phyloP scores from a whole-genome alignment of 2,888 invertebrate species.

The Ochropacha duplaris region DNA sequence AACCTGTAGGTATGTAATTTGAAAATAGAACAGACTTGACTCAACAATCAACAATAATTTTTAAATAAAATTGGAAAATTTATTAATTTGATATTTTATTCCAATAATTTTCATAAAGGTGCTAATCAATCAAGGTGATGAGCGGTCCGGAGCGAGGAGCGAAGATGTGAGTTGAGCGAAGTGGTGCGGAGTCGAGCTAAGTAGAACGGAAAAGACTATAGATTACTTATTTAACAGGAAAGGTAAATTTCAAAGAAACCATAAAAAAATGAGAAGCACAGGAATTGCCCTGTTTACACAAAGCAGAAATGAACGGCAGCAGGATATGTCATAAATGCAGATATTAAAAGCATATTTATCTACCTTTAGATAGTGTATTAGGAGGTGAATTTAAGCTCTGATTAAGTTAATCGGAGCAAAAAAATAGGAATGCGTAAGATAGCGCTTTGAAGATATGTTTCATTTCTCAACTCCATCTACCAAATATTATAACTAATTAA shows the following conservation, averaged over 20 bases:
- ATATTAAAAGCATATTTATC: not conserved
- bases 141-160: not conserved
- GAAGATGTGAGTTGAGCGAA: not conserved
- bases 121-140: not conserved
- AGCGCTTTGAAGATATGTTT: not conserved
- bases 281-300: not conserved
- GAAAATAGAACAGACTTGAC: not conserved
- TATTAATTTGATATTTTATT: not conserved
- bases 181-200: not conserved
- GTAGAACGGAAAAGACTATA: not conserved
- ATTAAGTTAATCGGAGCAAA: not conserved
- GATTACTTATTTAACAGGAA: not conserved
- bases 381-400: not conserved
- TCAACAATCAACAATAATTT: too few species aligned
- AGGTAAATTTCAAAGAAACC: not conserved
- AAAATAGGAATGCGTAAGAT: too few species aligned
- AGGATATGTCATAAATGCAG: not conserved
- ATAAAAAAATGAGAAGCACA: not conserved
- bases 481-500: not conserved
- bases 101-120: not conserved
- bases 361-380: not conserved
- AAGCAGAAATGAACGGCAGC: not conserved
- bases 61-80: too few species aligned
- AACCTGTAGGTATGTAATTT: constrained; percentile 47
- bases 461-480: not conserved